phyloP scores from a whole-genome alignment of 1,140 invertebrate species.

The Drosophila watanabei region DNA sequence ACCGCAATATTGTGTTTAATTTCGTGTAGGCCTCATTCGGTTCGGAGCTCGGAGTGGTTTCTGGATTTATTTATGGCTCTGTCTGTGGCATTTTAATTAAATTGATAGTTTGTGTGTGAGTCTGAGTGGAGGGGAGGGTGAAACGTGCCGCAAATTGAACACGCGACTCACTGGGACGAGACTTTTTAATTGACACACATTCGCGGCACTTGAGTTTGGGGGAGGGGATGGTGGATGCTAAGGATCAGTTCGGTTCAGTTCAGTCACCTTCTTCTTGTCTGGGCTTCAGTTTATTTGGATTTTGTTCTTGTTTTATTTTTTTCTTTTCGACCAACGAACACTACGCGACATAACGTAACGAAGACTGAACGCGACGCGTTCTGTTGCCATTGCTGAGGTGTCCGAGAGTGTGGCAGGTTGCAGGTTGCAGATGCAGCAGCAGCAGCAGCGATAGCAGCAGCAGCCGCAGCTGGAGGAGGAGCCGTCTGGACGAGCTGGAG shows the following conservation, averaged over 20 bases:
- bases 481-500: slow-evolving; percentile 33
- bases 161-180: slow-evolving; percentile 75
- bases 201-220: slow-evolving; percentile 59
- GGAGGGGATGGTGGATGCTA: slow-evolving; percentile 46
- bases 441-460: slow-evolving; percentile 33
- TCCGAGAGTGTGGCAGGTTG: slow-evolving; percentile 46
- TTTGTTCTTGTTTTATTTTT: not conserved
- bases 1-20: slow-evolving; percentile 44
- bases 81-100: slow-evolving; percentile 54
- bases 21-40: slow-evolving; percentile 5
- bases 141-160: slow-evolving; percentile 65
- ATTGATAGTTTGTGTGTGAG: slow-evolving; percentile 42
- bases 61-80: slow-evolving; percentile 20
- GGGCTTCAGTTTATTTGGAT: slow-evolving; percentile 12
- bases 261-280: slow-evolving; percentile 45
- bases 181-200: slow-evolving; percentile 82
- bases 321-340: slow-evolving; percentile 48
- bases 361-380: slow-evolving; percentile 72
- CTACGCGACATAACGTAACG: slow-evolving; percentile 66
- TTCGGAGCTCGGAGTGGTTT: slow-evolving; percentile 12
- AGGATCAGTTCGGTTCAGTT: slow-evolving; percentile 45
- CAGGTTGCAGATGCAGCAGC: slow-evolving; percentile 38
- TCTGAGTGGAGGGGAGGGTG: not conserved
- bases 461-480: slow-evolving; percentile 24
- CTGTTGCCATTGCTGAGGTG: slow-evolving; percentile 25